Evolutionary conservation across 2,888 invertebrate genomes (phyloP).

Genomic region (Melanostoma mellinum): DNA sequence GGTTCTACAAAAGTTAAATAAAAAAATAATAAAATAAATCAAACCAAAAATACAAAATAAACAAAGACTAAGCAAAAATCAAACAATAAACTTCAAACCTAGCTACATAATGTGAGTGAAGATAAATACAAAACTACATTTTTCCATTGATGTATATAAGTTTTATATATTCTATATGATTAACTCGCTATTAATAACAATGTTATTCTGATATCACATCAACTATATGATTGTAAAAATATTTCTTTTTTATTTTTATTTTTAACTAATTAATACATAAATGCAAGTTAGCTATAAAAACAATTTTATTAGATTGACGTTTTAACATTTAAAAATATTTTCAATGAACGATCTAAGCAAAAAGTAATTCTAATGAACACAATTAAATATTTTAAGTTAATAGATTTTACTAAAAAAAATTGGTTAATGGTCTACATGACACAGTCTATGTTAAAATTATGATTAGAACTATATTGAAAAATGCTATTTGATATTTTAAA

Average conservation of each 20-base stretch:
- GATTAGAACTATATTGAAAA: no score
- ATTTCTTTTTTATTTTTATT: not conserved
- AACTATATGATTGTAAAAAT: slow-evolving; percentile 35
- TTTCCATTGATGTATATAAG: slow-evolving; percentile 19
- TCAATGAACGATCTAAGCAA: no score
- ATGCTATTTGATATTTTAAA: no score
- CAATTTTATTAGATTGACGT: not conserved
- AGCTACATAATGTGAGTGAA: not conserved
- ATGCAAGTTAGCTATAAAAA: slow-evolving; percentile 29
- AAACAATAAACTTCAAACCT: not conserved
- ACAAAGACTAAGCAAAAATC: slow-evolving; percentile 16
- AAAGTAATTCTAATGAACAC: no score
- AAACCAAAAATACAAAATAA: slow-evolving; percentile 64
- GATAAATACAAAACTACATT: slow-evolving; percentile 46
- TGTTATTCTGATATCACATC: slow-evolving; percentile 65
- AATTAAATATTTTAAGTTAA: no score
- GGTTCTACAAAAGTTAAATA: slow-evolving; percentile 71
- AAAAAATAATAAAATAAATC: slow-evolving; percentile 61
- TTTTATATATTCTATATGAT: slow-evolving; percentile 53
- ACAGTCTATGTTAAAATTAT: no score
- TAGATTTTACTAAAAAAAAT: no score
- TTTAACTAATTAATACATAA: not conserved
- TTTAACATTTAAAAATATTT: not conserved
- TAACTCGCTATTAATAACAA: slow-evolving; percentile 56
- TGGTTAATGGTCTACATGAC: no score